Conservation (phyloP, 2,888 invertebrate genomes). For the Megaustenia siamemsis region DNA sequence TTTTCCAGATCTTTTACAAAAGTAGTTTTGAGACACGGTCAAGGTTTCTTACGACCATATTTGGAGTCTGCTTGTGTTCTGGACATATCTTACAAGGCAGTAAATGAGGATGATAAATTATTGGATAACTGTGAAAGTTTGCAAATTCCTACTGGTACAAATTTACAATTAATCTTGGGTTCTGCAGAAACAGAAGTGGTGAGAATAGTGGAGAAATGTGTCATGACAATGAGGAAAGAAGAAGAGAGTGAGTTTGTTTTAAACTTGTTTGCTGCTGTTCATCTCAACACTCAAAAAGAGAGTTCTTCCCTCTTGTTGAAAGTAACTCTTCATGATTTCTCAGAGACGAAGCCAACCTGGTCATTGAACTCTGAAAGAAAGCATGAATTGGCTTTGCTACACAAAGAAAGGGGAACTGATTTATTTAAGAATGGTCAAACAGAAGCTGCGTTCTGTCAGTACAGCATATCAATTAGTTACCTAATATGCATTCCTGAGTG, state of each 20-base stretch:
- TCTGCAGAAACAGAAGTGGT: conserved; percentile 72
- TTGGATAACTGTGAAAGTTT: conserved; percentile 30
- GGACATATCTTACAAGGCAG: conserved; percentile 37
- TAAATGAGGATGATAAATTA: conserved; percentile 49
- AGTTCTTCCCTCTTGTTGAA: not conserved
- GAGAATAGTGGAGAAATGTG: conserved; percentile 70
- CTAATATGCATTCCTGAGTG: conserved; percentile 81
- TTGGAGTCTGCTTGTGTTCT: conserved; percentile 38
- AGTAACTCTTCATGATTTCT: conserved; percentile 50
- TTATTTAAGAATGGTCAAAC: conserved; percentile 85
- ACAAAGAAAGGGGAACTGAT: conserved; percentile 81
- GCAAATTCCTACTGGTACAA: conserved; percentile 53
- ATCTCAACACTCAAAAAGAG: not conserved
- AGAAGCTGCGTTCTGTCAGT: conserved; percentile 87
- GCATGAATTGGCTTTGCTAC: conserved; percentile 59
- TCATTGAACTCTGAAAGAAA: conserved; percentile 60
- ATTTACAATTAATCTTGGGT: conserved; percentile 60
- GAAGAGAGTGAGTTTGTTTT: conserved; percentile 60
- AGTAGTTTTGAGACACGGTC: conserved; percentile 45
- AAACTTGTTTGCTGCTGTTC: not conserved
- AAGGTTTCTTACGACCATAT: conserved; percentile 49
- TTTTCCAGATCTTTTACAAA: conserved; percentile 47
- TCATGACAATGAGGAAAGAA: conserved; percentile 67
- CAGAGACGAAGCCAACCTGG: conserved; percentile 55
- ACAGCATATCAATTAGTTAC: conserved; percentile 87